Base-by-base conservation (phyloP, 2,113 vertebrate species). In the Hyperoodon ampullatus region DNA sequence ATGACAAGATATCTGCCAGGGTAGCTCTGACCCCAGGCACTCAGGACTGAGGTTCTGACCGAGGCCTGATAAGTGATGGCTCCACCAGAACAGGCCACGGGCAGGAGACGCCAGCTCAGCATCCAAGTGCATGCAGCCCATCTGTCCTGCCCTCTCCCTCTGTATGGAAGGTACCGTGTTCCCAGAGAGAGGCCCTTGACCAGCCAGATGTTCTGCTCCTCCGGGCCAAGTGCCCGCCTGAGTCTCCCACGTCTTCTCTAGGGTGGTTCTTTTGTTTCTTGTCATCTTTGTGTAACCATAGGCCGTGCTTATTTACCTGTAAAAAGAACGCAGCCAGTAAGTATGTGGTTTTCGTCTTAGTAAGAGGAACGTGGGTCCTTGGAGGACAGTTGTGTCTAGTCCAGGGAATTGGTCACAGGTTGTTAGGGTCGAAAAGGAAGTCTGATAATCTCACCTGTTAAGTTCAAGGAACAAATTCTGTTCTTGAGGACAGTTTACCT, bases 121-220 rank as follows among this genome's bases (percentile, higher is more conserved):
- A 3, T 24, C 65, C 44, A 6, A 2, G 39, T 53, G 15, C 53
- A 2, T 2, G 1, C 24, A 1, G 39, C 70, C 53, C 13, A 0
- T 19, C 53, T 1, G 2, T 26, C 39, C 1, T 9, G 15, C n/a
- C n/a, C 1, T 0, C 33, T n/a, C 15, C 33, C 72, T 3, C 21
- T 0, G 2, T 28, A 28, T 13, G n/a, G 50, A 24, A 35, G 58
- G 28, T 5, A 8, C 77, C 2, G 1, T 5, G 7, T 23, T 44
- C 61, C 61, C 35, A 24, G 18, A 53, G 53, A 39, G n/a, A n/a
- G 33, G 33, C 61, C 53, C 15, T n/a, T 9, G 24, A 7, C n/a
- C 81, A 71, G 91, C 68, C 47, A 4, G 10, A 0, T 24, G 39
- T 18, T 15, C 1, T 0, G 14, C 30, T 21, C 9, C 28, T 78